Evolutionary conservation across 2,888 invertebrate genomes (phyloP).

Genomic region (Belgica antarctica): DNA sequence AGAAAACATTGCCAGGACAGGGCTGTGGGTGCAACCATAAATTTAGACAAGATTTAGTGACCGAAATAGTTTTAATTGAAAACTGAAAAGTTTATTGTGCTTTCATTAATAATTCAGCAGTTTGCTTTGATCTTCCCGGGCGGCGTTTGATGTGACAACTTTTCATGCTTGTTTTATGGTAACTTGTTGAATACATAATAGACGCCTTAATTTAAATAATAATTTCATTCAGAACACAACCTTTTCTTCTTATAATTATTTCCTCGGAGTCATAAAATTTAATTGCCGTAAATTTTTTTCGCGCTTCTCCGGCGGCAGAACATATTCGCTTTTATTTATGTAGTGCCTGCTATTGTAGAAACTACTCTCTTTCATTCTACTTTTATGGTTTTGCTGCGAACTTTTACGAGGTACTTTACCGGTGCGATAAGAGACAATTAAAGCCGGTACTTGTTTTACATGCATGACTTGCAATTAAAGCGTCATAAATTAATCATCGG

Average conservation of each 20-base stretch:
- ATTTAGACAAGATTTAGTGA: not conserved
- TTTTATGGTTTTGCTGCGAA: not conserved
- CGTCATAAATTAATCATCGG: not conserved
- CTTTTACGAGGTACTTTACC: not conserved
- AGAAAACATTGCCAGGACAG: not conserved
- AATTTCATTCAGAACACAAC: conserved; percentile 11
- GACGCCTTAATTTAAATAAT: conserved; percentile 11
- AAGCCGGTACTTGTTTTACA: no score
- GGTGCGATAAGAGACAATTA: not conserved
- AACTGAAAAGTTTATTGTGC: not conserved
- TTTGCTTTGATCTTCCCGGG: not conserved
- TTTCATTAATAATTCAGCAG: not conserved
- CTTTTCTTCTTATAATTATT: conserved; percentile 12
- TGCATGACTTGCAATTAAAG: not conserved
- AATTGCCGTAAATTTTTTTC: not conserved
- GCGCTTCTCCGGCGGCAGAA: conserved; percentile 10
- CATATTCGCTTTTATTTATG: not conserved
- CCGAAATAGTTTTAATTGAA: not conserved
- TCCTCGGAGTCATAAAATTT: not conserved
- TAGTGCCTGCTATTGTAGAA: not conserved
- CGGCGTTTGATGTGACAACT: not conserved
- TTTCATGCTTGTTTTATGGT: not conserved
- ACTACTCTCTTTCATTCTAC: not conserved
- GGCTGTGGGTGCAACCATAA: not conserved
- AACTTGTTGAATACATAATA: conserved; percentile 5